Evolutionary conservation across 64 coral and sea anemone species (phyloP).

Genomic region (Porites australiensis): DNA sequence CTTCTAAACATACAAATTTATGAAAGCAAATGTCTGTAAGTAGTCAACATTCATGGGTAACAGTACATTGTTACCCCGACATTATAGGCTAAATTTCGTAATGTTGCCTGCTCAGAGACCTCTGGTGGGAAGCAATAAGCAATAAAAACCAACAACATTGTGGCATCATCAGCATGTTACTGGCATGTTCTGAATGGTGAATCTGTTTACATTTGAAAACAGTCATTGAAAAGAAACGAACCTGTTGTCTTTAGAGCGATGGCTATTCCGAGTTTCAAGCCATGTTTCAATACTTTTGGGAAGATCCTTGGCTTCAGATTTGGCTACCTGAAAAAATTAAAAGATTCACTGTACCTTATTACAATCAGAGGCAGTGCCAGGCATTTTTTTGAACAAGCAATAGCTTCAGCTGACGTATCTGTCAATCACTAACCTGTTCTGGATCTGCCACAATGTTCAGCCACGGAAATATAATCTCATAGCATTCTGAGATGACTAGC

Average conservation of each 20-base stretch:
- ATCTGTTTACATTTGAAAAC: no score
- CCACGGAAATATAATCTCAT: conserved; percentile 33
- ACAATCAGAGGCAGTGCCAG: no score
- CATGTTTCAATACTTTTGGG: conserved; percentile 11
- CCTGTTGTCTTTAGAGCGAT: background rate
- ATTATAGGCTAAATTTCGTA: no score
- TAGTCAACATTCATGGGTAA: no score
- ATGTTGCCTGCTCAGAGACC: no score
- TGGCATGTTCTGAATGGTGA: no score
- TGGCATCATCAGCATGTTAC: no score
- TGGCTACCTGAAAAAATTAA: background rate
- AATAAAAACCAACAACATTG: no score
- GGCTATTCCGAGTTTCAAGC: background rate
- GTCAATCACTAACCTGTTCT: background rate
- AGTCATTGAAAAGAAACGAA: background rate
- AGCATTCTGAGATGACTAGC: conserved; percentile 13
- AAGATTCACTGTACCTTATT: background rate
- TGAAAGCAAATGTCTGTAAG: no score
- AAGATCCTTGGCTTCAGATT: conserved; percentile 22
- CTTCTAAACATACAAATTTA: no score
- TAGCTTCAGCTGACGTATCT: background rate
- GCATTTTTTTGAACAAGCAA: background rate
- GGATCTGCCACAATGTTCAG: background rate
- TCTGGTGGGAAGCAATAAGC: no score
- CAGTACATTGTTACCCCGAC: no score